Evolutionary conservation across 2,888 invertebrate species (phyloP).

Genomic region (Sesia apiformis): DNA sequence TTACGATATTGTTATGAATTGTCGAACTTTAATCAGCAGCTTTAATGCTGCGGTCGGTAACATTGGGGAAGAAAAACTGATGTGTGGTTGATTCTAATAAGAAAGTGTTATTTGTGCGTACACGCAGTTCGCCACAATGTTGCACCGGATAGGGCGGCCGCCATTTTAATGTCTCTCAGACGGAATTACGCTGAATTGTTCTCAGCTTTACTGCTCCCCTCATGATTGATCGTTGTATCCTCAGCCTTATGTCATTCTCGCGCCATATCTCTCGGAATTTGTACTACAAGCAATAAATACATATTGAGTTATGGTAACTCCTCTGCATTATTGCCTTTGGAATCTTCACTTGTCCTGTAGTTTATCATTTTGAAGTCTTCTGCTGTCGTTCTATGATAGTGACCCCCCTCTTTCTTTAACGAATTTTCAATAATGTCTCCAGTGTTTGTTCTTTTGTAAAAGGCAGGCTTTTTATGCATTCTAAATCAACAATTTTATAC

Average conservation of each 20-base stretch:
- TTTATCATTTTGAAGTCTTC: conserved; percentile 6
- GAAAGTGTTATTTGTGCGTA: conserved; percentile 30
- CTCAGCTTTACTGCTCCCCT: conserved; percentile 68
- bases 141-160: conserved; percentile 73
- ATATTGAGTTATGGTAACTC: conserved; percentile 62
- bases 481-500: too few species aligned
- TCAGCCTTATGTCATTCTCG: conserved; percentile 70
- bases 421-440: too few species aligned
- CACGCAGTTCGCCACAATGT: conserved; percentile 50
- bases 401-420: too few species aligned
- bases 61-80: not conserved
- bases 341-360: conserved; percentile 17
- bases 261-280: conserved; percentile 63
- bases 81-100: conserved; percentile 29
- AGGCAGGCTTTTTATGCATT: too few species aligned
- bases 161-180: conserved; percentile 71
- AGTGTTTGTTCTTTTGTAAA: too few species aligned
- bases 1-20: too few species aligned
- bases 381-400: too few species aligned
- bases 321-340: conserved; percentile 29
- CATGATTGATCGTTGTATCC: conserved; percentile 73
- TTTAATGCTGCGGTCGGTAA: too few species aligned
- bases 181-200: conserved; percentile 75
- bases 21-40: too few species aligned
- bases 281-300: conserved; percentile 64